phyloP scores from a whole-genome alignment of 2,888 invertebrate genomes.

The Athetis lepigone region DNA sequence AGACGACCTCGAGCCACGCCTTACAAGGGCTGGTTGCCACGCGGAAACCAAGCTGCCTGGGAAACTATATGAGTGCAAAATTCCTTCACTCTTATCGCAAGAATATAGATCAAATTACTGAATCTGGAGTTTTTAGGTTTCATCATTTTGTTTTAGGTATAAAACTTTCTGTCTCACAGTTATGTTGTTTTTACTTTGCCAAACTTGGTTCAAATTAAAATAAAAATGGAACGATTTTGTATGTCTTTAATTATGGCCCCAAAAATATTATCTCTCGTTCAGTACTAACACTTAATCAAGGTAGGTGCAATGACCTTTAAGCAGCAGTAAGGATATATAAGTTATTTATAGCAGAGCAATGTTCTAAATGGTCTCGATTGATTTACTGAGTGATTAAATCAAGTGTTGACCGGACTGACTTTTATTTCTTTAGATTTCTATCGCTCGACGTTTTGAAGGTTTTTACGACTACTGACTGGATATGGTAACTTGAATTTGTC shows the following conservation, averaged over 20 bases:
- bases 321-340: neutral
- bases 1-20: slow-evolving; percentile 75
- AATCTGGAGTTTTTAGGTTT: slow-evolving; percentile 26
- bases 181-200: neutral
- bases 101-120: slow-evolving; percentile 38
- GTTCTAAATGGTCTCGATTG: slow-evolving; percentile 18
- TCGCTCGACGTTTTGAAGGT: neutral
- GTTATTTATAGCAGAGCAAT: neutral
- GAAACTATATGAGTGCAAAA: slow-evolving; percentile 46
- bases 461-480: neutral
- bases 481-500: neutral
- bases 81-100: slow-evolving; percentile 36
- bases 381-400: slow-evolving; percentile 17
- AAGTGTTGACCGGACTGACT: neutral
- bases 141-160: neutral
- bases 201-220: neutral
- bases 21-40: slow-evolving; percentile 73
- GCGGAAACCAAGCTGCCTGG: slow-evolving; percentile 71
- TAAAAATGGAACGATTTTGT: no score
- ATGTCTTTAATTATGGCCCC: no score
- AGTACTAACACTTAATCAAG: neutral
- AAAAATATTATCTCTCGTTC: neutral
- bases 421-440: slow-evolving; percentile 8
- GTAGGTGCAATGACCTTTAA: neutral
- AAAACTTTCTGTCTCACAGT: neutral